phyloP scores from a whole-genome alignment of 1,140 invertebrate species.

The Neomicropteryx cornuta region DNA sequence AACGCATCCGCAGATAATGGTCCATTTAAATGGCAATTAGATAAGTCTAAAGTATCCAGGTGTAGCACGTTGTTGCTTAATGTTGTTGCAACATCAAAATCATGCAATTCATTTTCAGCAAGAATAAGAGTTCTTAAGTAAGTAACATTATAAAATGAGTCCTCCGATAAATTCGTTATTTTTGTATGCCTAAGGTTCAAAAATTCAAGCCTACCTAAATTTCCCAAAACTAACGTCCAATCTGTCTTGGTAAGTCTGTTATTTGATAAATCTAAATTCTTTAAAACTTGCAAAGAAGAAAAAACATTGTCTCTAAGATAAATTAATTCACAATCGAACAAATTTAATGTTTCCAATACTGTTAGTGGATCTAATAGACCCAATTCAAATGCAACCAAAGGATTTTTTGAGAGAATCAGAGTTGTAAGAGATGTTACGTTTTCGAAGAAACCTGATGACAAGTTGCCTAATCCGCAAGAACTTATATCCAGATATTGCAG shows the following conservation, averaged over 20 bases:
- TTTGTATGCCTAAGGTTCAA: constrained; percentile 49
- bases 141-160: constrained; percentile 52
- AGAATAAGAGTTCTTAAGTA: constrained; percentile 53
- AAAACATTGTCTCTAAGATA: constrained; percentile 46
- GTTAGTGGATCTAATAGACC: constrained; percentile 50
- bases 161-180: constrained; percentile 49
- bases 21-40: constrained; percentile 54
- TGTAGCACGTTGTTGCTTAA: constrained; percentile 53
- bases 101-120: constrained; percentile 51
- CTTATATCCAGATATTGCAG: constrained; percentile 56
- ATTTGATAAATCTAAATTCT: constrained; percentile 49
- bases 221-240: constrained; percentile 48
- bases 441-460: constrained; percentile 53
- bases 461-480: constrained; percentile 44
- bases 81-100: constrained; percentile 51
- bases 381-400: constrained; percentile 42
- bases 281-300: constrained; percentile 43
- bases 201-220: constrained; percentile 47
- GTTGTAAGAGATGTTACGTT: constrained; percentile 53
- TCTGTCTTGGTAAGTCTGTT: constrained; percentile 46
- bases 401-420: constrained; percentile 58
- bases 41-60: constrained; percentile 55
- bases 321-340: constrained; percentile 53
- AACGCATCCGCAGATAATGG: constrained; percentile 57
- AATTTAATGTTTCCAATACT: constrained; percentile 50